Percentiles rank a stretch among this genome's conserved stretches.
phyloP scores from a whole-genome alignment of 2,888 invertebrate genomes.

The Dione juno region DNA sequence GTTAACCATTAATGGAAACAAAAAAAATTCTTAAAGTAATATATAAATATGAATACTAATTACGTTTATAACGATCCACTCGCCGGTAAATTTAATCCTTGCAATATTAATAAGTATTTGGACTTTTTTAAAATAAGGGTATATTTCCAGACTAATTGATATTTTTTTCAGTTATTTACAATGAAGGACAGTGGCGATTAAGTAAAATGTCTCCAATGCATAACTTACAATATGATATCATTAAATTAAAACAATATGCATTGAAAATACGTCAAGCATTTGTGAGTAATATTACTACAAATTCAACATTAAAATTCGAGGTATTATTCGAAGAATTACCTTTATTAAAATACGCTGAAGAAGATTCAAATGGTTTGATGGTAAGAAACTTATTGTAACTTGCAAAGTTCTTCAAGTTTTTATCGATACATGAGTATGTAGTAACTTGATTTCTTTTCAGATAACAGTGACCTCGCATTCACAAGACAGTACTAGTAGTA shows the following conservation, averaged over 20 bases:
- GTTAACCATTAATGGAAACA: background rate
- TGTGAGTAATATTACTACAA: slow-evolving; percentile 58
- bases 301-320: slow-evolving; percentile 59
- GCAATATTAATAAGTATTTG: background rate
- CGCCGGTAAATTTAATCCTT: slow-evolving; percentile 47
- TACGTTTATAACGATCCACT: slow-evolving; percentile 51
- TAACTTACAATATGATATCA: slow-evolving; percentile 62
- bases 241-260: slow-evolving; percentile 74
- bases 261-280: slow-evolving; percentile 70
- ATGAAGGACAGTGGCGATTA: slow-evolving; percentile 71
- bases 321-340: slow-evolving; percentile 65
- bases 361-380: slow-evolving; percentile 68
- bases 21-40: background rate
- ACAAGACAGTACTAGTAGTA: slow-evolving; percentile 52
- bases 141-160: background rate
- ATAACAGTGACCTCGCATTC: slow-evolving; percentile 61
- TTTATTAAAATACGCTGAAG: slow-evolving; percentile 66
- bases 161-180: slow-evolving; percentile 66
- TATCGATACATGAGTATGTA: no score
- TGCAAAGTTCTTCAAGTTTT: no score
- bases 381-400: slow-evolving; percentile 52
- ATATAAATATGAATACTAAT: slow-evolving; percentile 37
- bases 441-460: slow-evolving; percentile 52
- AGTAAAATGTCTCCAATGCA: slow-evolving; percentile 70
- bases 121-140: background rate